These are phyloP conservation scores for Rhynchonycteris naso DNA, from an alignment of 2,797 vertebrate species.

Conservation along the genomic window DNA sequence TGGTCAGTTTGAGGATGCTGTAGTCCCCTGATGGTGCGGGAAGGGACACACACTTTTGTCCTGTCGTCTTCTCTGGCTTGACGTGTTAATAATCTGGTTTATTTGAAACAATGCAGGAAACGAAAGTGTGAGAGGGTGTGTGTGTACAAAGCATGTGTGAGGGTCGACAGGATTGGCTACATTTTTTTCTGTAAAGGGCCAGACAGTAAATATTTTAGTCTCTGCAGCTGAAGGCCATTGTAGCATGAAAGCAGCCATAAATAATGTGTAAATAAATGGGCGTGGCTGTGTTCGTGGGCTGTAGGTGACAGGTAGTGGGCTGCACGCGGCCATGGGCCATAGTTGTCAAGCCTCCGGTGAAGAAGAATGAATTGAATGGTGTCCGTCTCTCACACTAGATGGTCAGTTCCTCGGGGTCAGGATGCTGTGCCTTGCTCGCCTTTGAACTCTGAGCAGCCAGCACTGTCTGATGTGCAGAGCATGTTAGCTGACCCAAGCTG, in stretches of 20 bases:
- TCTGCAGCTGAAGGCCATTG: neutral
- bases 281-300: too few relatives aligned
- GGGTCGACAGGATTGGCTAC: neutral
- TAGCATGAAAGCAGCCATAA: neutral
- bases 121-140: neutral
- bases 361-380: neutral
- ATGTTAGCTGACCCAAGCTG: neutral
- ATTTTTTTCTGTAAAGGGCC: neutral
- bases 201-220: neutral
- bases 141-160: neutral
- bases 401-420: neutral
- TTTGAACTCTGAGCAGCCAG: neutral
- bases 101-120: neutral
- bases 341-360: neutral
- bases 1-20: too few relatives aligned
- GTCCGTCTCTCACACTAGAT: neutral
- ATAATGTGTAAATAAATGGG: neutral
- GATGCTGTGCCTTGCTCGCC: neutral
- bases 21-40: neutral
- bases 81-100: neutral
- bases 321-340: accelerated
- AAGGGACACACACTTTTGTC: neutral
- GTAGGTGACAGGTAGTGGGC: accelerated
- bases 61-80: neutral
- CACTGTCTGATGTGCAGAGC: neutral